Conservation (phyloP, 2,888 invertebrate species). For the Erebia aethiops region DNA sequence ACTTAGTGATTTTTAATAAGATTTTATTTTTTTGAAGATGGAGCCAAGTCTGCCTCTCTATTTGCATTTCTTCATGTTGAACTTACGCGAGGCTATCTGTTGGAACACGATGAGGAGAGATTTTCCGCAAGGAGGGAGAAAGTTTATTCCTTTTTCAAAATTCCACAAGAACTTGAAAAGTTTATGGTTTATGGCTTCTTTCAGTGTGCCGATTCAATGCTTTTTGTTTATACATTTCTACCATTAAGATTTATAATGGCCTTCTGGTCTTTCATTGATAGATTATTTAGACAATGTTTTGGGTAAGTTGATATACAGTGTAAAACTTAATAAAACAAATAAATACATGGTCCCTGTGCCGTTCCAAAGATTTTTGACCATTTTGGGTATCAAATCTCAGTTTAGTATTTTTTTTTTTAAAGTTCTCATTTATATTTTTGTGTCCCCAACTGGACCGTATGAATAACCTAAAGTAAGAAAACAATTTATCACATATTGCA, state of each 20-base stretch:
- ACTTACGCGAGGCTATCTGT: conserved; percentile 94
- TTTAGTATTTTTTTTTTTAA: no score
- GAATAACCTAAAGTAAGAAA: not conserved
- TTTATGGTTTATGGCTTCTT: conserved; percentile 97
- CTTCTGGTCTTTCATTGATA: conserved; percentile 89
- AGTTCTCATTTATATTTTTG: no score
- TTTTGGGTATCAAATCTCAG: no score
- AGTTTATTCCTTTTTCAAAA: conserved; percentile 98
- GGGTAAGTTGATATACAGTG: conserved; percentile 75
- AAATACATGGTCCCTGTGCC: no score
- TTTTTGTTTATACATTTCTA: conserved; percentile 98
- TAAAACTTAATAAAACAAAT: not conserved
- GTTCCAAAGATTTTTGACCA: no score
- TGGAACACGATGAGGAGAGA: conserved; percentile 97
- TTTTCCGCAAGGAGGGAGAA: conserved; percentile 97
- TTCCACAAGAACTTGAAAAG: conserved; percentile 95
- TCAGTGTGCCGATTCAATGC: conserved; percentile 98
- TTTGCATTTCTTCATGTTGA: conserved; percentile 92
- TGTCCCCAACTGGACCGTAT: no score
- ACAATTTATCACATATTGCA: conserved; percentile 48
- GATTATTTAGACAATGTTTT: conserved; percentile 89
- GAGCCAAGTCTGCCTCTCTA: conserved; percentile 72
- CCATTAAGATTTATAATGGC: conserved; percentile 96
- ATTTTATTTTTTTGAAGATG: conserved; percentile 57
- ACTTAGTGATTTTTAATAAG: not conserved